Conservation (phyloP, 2,797 vertebrate genomes). For the Triplophysa yarkandensis region DNA sequence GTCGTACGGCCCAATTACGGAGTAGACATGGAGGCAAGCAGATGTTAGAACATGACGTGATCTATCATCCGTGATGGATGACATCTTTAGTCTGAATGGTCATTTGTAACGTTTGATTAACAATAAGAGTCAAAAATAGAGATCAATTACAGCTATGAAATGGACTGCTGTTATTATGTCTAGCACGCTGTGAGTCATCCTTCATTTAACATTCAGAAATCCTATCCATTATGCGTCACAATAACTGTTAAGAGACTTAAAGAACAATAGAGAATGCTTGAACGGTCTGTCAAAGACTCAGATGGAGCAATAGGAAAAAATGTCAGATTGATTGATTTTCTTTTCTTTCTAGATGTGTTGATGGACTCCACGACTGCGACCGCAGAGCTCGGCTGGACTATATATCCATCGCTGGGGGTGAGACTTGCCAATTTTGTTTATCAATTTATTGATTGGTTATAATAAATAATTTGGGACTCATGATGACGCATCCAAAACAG, state of each 20-base stretch:
- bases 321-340: slow-evolving; percentile 40
- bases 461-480: slow-evolving; percentile 43
- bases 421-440: slow-evolving; percentile 65
- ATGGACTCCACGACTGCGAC: slow-evolving; percentile 98
- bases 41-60: slow-evolving; percentile 51
- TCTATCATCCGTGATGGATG: slow-evolving; percentile 46
- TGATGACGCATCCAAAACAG: slow-evolving; percentile 38
- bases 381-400: slow-evolving; percentile 93
- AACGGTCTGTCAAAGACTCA: slow-evolving; percentile 43
- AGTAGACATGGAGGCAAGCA: slow-evolving; percentile 39
- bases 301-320: slow-evolving; percentile 39
- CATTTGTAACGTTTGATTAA: slow-evolving; percentile 52
- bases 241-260: slow-evolving; percentile 56
- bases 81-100: slow-evolving; percentile 46
- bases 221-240: slow-evolving; percentile 54
- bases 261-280: slow-evolving; percentile 53
- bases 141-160: slow-evolving; percentile 44
- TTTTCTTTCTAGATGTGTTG: slow-evolving; percentile 82
- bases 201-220: slow-evolving; percentile 54
- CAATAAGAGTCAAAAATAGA: slow-evolving; percentile 48
- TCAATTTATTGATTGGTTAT: slow-evolving; percentile 36
- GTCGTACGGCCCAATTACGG: slow-evolving; percentile 12
- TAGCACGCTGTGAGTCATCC: slow-evolving; percentile 49
- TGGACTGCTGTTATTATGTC: slow-evolving; percentile 54
- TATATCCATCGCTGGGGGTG: slow-evolving; percentile 90